Evolutionary conservation across 2,888 invertebrate genomes (phyloP).

Genomic region (Scotopteryx bipunctaria): DNA sequence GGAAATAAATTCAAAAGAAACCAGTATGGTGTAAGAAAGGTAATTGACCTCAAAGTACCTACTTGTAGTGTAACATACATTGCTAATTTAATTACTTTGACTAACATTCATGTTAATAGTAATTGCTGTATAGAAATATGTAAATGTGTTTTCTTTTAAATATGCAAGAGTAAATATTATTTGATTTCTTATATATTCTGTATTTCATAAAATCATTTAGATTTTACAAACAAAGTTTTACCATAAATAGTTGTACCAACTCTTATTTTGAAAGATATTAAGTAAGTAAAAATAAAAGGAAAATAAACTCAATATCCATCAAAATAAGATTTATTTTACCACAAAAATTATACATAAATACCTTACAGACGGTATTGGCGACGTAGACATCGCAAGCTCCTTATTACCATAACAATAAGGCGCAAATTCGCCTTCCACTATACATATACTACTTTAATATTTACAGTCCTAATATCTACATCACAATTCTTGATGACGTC

Average conservation of each 20-base stretch:
- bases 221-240: constrained; percentile 7
- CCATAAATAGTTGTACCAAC: constrained; percentile 11
- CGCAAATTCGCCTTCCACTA: constrained; percentile 20
- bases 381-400: constrained; percentile 50
- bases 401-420: constrained; percentile 35
- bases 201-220: neutral
- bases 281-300: constrained; percentile 14
- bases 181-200: neutral
- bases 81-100: too few relatives aligned
- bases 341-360: constrained; percentile 32
- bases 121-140: too few relatives aligned
- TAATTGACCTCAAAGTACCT: too few relatives aligned
- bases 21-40: too few relatives aligned
- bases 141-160: neutral
- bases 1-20: too few relatives aligned
- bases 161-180: neutral
- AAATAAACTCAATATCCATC: constrained; percentile 32
- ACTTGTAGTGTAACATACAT: too few relatives aligned
- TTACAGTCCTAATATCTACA: constrained; percentile 33
- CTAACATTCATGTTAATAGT: too few relatives aligned
- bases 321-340: constrained; percentile 36
- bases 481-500: constrained; percentile 29
- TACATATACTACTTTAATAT: constrained; percentile 33
- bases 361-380: constrained; percentile 45
- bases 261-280: constrained; percentile 28